Evolutionary conservation across 2,113 vertebrate genomes (phyloP), one percentile per base, ranked within the genome.

Genomic region (Octodon degus): DNA sequence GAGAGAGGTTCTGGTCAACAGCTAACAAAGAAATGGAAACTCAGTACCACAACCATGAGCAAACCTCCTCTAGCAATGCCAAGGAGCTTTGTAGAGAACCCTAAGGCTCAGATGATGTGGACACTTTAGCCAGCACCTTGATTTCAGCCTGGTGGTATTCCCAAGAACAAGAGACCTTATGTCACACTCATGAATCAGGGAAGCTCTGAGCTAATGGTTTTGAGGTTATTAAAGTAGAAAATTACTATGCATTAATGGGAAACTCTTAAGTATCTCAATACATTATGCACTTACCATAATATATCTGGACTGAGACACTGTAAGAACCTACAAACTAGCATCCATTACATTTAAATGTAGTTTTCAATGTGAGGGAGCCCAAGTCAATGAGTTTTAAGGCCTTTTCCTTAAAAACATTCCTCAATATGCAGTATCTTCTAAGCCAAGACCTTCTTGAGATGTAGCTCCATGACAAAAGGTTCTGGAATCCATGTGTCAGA

Each of bases 1-100:
- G 2, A 2, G 65, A 1, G 4, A 74, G 22, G 24, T 47, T 7
- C 1, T 32, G 7, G 32, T 1, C 37, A 8, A 16, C 40, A 30
- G 22, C 53, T 22, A 3, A 7, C 32, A 65, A 22, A 58, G 7
- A 32, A 17, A 20, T 7, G 53, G 67, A 50, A 25, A 43, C 6
- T 20, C 55, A 19, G 27, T 25, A 50, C 9, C 40, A 72, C n/a
- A 40, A 5, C 20, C n/a, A 72, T 24, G n/a, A 72, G 70, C 8
- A 43, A 40, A 74, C 25, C 5, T 43, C 9, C 72, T 74, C 72
- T 74, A 22, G 10, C 4, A 25, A 40, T 43, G 22, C 22, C 10
- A 43, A 40, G 9, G 37, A 43, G 22, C 37, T 74, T 74, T 24
- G 20, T 40, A n/a, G 20, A 40, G 37, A 40, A 74, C 10, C 22